Evolutionary conservation across 2,113 vertebrate genomes (phyloP), one percentile per base, ranked within the genome.

Genomic region (Podilymbus podiceps): DNA sequence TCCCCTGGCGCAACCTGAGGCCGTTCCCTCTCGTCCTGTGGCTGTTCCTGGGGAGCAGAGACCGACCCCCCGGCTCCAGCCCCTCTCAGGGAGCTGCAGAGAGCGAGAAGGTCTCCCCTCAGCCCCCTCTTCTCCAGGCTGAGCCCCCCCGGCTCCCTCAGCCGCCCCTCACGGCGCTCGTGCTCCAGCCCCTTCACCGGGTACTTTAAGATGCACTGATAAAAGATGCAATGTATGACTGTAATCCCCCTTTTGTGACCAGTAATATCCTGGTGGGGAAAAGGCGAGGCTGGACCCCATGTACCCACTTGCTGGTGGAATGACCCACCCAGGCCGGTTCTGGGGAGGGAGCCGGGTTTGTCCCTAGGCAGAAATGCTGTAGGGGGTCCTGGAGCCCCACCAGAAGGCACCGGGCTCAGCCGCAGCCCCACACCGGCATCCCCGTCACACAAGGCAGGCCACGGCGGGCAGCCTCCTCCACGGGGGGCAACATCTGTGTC

Each of bases 391-490:
- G 55, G 40, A 84, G 17, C 15, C 18, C 25, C 71, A 56, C 6
- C 49, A 80, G 53, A 23, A 74, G 30, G 46, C 69, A 64, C 23
- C 1, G 0, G 56, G 27, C 23, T 52, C 46, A n/a, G 44, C 52
- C n/a, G 24, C 55, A 76, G 71, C 28, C 63, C 42, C 2, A 3
- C 33, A 10, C 25, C 0, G 2, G 71, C 9, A 49, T 63, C 63
- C 44, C 19, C 49, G 8, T 73, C 77, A 24, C 81, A 35, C 0
- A 0, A 42, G 35, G 30, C 72, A 53, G 81, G 25, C 21, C 31
- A 2, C 44, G 0, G 0, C 0, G 0, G 31, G 73, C 74, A 73
- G 64, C 64, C n/a, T 46, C n/a, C n/a, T 59, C 38, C 12, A 1
- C 0, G 3, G 44, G 67, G 60, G 50, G 30, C 68, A 67, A 7